These are phyloP conservation scores for Sebastes steindachneri DNA, from an alignment of 2,797 vertebrate genomes.

Conservation along the genomic window DNA sequence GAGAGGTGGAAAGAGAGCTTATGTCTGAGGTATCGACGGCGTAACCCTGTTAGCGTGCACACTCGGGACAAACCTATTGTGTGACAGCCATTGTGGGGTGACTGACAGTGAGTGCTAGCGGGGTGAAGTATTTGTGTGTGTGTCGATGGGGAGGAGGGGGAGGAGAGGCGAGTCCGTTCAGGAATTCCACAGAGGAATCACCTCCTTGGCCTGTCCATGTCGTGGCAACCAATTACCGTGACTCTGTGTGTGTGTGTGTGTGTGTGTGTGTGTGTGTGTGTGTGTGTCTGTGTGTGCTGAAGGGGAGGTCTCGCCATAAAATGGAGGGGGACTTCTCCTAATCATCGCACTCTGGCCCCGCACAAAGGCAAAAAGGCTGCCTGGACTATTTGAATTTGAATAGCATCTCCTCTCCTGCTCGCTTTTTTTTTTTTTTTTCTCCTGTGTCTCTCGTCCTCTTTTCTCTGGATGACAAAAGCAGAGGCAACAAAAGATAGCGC, in stretches of 20 bases:
- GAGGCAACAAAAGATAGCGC: slow-evolving; percentile 76
- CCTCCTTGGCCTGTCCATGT: slow-evolving; percentile 77
- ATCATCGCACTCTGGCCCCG: slow-evolving; percentile 78
- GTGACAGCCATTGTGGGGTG: slow-evolving; percentile 77
- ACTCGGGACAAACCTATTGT: slow-evolving; percentile 52
- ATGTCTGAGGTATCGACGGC: slow-evolving; percentile 45
- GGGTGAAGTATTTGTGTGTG: slow-evolving; percentile 39
- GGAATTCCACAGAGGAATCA: slow-evolving; percentile 81
- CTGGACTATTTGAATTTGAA: slow-evolving; percentile 84
- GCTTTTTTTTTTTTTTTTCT: slow-evolving; percentile 1
- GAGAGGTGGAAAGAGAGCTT: slow-evolving; percentile 41
- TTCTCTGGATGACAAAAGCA: slow-evolving; percentile 74
- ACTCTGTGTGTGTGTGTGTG: slow-evolving; percentile 44
- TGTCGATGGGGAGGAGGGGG: slow-evolving; percentile 20
- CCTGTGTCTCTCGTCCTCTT: slow-evolving; percentile 38
- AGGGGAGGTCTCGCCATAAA: slow-evolving; percentile 69
- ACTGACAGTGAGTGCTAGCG: slow-evolving; percentile 78
- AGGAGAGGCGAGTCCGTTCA: slow-evolving; percentile 61
- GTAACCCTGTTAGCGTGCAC: slow-evolving; percentile 59
- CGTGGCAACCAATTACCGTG: slow-evolving; percentile 78
- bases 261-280: slow-evolving; percentile 15
- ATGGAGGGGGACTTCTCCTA: slow-evolving; percentile 79
- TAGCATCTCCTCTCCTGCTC: slow-evolving; percentile 66
- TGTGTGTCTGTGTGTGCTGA: slow-evolving; percentile 21
- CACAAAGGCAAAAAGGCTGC: slow-evolving; percentile 80